Conservation (phyloP, 1,140 invertebrate genomes). For the Matsumurasca onukii region DNA sequence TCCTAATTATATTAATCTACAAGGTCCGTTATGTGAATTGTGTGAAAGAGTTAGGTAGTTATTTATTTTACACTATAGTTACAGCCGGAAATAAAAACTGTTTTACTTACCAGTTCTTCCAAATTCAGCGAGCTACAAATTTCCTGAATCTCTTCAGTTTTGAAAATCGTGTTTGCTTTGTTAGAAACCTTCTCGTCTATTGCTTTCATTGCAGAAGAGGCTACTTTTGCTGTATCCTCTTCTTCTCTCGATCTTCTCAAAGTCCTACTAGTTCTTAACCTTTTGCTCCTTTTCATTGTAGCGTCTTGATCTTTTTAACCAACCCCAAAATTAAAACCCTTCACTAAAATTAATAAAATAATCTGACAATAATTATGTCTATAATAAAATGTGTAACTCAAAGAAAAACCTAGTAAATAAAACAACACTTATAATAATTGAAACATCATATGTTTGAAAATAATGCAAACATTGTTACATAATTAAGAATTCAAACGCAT, state of each 20-base stretch:
- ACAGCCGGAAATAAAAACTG: not conserved
- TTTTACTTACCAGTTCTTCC: slow-evolving; percentile 36
- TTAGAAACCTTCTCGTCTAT: slow-evolving; percentile 15
- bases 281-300: too few species aligned
- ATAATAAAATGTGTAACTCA: too few species aligned
- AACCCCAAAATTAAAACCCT: too few species aligned
- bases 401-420: too few species aligned
- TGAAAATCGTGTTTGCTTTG: slow-evolving; percentile 32
- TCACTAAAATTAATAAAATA: too few species aligned
- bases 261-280: too few species aligned
- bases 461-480: too few species aligned
- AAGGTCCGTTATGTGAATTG: not conserved
- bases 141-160: slow-evolving; percentile 39
- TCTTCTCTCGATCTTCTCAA: slow-evolving; percentile 27
- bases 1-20: not conserved
- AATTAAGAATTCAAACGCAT: too few species aligned
- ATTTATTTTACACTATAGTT: not conserved
- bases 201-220: slow-evolving; percentile 23
- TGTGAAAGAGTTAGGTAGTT: not conserved
- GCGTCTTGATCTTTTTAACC: too few species aligned
- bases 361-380: too few species aligned
- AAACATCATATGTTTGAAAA: too few species aligned
- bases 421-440: too few species aligned
- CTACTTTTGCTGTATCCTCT: slow-evolving; percentile 27
- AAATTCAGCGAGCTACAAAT: slow-evolving; percentile 32